These are phyloP conservation scores for Platyscapa corneri DNA, from an alignment of 1,140 invertebrate species.

Conservation along the genomic window DNA sequence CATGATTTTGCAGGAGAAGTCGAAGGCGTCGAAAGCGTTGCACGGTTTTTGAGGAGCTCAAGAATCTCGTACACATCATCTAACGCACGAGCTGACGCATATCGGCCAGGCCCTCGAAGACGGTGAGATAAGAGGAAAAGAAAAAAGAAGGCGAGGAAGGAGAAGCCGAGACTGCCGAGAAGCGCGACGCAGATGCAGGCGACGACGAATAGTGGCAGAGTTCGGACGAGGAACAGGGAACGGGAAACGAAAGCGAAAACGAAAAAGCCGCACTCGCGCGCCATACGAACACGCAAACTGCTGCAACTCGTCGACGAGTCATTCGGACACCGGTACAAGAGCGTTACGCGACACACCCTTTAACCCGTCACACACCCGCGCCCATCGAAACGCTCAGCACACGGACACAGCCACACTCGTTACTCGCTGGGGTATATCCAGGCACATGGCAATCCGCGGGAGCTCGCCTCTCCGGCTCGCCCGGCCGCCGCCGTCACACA, in stretches of 20 bases:
- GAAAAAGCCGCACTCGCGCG: background rate
- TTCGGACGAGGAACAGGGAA: background rate
- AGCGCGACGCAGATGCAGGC: background rate
- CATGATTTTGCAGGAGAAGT: background rate
- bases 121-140: background rate
- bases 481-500: background rate
- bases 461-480: too few species aligned
- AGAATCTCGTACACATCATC: constrained; percentile 10
- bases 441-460: too few species aligned
- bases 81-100: constrained; percentile 29
- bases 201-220: background rate
- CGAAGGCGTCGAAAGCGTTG: constrained; percentile 22
- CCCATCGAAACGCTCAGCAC: background rate
- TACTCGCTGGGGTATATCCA: too few species aligned
- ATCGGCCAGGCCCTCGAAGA: constrained; percentile 24
- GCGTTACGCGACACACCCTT: too few species aligned
- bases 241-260: background rate
- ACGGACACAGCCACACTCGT: background rate
- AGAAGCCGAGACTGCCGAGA: background rate
- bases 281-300: background rate
- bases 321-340: background rate
- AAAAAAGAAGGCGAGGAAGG: background rate
- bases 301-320: background rate
- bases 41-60: constrained; percentile 17
- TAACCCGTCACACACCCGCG: background rate